A percentile compares a stretch with the other conserved stretches of the same genome.
Evolutionary conservation across 2,888 invertebrate genomes (phyloP).

Genomic region (Pollenia angustigena): DNA sequence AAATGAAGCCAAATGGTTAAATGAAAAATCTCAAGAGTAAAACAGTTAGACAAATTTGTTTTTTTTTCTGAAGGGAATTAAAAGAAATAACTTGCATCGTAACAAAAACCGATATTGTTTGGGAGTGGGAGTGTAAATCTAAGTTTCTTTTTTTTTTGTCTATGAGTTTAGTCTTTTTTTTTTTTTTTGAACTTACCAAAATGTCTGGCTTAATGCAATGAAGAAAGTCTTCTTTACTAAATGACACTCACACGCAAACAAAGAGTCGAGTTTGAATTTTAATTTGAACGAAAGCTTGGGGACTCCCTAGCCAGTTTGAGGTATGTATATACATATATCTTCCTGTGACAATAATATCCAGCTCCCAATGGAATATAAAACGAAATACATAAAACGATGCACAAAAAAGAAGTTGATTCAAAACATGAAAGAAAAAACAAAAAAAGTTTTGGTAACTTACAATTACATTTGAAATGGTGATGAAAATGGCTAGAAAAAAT

Average conservation of each 20-base stretch:
- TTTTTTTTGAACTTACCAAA: neutral
- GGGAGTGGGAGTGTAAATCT: too few relatives aligned
- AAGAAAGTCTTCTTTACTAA: neutral
- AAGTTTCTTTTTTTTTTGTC: too few relatives aligned
- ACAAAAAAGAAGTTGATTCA: neutral
- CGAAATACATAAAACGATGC: neutral
- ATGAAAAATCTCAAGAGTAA: constrained; percentile 28
- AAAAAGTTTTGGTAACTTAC: neutral
- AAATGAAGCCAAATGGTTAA: constrained; percentile 35
- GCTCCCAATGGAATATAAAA: neutral
- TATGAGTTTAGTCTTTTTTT: too few relatives aligned
- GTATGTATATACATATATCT: too few relatives aligned
- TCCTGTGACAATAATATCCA: neutral
- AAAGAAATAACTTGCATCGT: neutral
- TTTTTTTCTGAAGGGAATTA: neutral
- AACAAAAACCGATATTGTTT: neutral
- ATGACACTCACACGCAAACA: neutral
- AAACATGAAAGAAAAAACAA: too few relatives aligned
- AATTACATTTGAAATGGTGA: constrained; percentile 10
- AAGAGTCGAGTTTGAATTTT: neutral
- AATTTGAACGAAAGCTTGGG: constrained; percentile 4
- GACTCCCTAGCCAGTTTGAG: too few relatives aligned
- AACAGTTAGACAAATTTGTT: neutral
- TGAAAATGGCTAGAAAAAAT: neutral
- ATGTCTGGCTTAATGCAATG: constrained; percentile 1